Evolutionary conservation across 2,797 vertebrate species (phyloP).

Genomic region (Anabacerthia variegaticeps): DNA sequence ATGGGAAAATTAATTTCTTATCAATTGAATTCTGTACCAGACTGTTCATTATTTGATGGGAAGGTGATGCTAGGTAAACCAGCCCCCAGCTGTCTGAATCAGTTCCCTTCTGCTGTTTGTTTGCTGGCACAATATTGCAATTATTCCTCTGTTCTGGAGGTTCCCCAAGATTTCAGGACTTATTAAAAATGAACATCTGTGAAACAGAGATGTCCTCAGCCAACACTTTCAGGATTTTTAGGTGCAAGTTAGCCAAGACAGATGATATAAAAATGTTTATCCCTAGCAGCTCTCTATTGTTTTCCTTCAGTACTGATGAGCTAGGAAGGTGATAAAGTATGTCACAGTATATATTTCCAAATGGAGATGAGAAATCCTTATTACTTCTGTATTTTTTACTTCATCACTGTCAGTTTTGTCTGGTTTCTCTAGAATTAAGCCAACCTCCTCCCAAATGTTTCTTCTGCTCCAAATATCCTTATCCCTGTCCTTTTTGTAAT

Average conservation of each 20-base stretch:
- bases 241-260: slow-evolving; percentile 2
- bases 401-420: neutral
- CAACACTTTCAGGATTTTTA: neutral
- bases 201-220: slow-evolving; percentile 20
- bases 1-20: neutral
- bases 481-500: neutral
- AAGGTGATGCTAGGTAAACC: neutral
- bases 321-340: slow-evolving; percentile 15
- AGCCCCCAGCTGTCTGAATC: neutral
- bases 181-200: slow-evolving; percentile 35
- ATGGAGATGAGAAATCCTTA: neutral
- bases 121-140: neutral
- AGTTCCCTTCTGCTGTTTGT: neutral
- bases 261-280: slow-evolving; percentile 6
- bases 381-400: neutral
- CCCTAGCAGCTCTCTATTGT: neutral
- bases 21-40: neutral
- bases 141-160: neutral
- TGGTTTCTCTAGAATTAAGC: neutral
- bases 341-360: neutral
- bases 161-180: neutral
- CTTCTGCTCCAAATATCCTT: neutral
- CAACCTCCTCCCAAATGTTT: neutral
- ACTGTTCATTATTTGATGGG: neutral
- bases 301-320: neutral